Conservation (phyloP, 2,888 invertebrate species). For the Brachyptera risi region DNA sequence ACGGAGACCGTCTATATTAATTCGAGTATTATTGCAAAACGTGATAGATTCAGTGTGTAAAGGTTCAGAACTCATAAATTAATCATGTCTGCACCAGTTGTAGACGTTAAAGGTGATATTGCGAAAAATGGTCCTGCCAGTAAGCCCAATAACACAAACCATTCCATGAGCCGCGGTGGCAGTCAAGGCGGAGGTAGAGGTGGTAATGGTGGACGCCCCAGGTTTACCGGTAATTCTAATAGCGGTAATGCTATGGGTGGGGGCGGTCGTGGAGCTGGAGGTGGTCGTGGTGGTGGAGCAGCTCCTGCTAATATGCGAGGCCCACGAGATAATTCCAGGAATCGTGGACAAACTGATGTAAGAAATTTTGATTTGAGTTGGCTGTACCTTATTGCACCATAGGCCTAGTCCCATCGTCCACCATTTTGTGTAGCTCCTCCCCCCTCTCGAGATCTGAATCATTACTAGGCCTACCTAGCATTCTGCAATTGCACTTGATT, state of each 20-base stretch:
- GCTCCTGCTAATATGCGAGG: not conserved
- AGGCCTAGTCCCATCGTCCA: no score
- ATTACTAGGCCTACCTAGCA: no score
- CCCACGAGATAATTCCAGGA: constrained; percentile 22
- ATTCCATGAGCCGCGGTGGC: constrained; percentile 9
- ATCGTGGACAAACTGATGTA: constrained; percentile 21
- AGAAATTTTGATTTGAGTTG: constrained; percentile 12
- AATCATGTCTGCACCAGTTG: constrained; percentile 20
- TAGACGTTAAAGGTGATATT: constrained; percentile 10
- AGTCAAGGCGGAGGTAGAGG: constrained; percentile 19
- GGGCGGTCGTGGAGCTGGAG: constrained; percentile 20
- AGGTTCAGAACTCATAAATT: not conserved
- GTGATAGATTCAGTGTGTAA: not conserved
- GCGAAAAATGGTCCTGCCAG: constrained; percentile 22
- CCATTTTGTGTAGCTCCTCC: no score
- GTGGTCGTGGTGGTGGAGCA: constrained; percentile 15
- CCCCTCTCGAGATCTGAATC: no score
- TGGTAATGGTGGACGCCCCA: constrained; percentile 20
- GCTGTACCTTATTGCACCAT: no score
- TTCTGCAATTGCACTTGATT: no score
- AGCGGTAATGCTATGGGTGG: constrained; percentile 26
- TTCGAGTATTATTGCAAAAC: no score
- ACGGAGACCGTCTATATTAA: no score
- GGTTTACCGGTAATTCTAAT: constrained; percentile 13
- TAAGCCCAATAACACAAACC: not conserved